A percentile compares a stretch with the other conserved stretches of the same genome.
Conservation (phyloP, 2,797 vertebrate genomes). For the Cyclopterus lumpus region DNA sequence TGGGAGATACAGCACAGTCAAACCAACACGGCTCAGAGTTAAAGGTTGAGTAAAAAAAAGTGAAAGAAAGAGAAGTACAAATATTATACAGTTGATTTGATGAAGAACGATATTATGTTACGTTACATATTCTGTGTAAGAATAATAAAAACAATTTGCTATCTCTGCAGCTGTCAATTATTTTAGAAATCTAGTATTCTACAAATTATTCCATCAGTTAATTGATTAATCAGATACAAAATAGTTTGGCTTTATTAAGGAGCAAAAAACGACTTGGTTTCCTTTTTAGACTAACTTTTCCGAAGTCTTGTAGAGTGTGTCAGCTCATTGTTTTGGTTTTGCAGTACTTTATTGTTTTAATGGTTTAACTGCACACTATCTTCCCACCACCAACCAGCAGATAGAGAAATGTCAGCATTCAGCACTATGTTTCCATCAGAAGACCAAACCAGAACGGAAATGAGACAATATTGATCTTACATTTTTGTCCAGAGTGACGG, state of each 20-base stretch:
- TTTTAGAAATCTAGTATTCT: neutral
- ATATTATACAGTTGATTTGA: neutral
- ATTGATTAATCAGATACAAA: neutral
- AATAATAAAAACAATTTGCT: neutral
- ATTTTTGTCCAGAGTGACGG: neutral
- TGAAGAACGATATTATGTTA: neutral
- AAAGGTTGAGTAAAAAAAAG: neutral
- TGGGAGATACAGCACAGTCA: neutral
- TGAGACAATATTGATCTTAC: neutral
- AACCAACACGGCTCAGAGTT: neutral
- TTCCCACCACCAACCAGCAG: neutral
- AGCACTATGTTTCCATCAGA: neutral
- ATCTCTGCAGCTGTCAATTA: neutral
- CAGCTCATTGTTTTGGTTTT: neutral
- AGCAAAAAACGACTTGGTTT: neutral
- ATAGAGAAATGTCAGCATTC: neutral
- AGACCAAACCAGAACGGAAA: neutral
- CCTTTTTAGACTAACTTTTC: no score
- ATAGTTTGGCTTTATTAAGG: neutral
- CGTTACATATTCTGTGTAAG: neutral
- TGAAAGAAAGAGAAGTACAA: no score
- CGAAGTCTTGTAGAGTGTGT: neutral
- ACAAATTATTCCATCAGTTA: neutral
- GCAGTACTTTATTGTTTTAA: neutral
- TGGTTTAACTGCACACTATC: neutral